Evolutionary conservation across 2,113 vertebrate species (phyloP), one percentile per base, ranked within the genome.

Genomic region (Poecile atricapillus): DNA sequence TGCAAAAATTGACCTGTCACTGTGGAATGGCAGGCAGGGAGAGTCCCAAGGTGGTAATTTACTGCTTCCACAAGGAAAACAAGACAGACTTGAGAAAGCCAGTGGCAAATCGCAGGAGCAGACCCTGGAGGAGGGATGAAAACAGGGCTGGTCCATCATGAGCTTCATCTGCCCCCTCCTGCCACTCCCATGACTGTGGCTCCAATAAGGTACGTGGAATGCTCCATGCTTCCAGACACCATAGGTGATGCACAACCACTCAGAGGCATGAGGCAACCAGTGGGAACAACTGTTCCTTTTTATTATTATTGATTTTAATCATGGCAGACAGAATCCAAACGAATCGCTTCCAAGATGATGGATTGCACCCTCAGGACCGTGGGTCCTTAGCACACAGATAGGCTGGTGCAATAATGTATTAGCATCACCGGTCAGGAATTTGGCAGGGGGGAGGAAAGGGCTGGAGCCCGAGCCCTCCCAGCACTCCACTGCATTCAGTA

Each of bases 361-460:
- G 81, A 95, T 60, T 77, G 87, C 71, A 95, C 79, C 44, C 74
- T 53, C 43, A 70, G 85, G 93, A 93, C 76, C 1, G 0, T 35
- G 73, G 83, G 91, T 83, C 89, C 94, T 81, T 50, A 86, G 76
- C 86, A 37, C 80, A 50, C 47, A 96, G 80, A 95, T 81, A 96
- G 80, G 76, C 91, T 90, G 91, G 50, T 74, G 80, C 10, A 31
- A 63, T 63, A 59, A 63, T 55, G 56, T 24, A 31, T 56, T 83
- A 81, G 81, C 96, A 94, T 96, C 96, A 96, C 93, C 33, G 8
- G 89, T 67, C 82, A 93, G 94, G 96, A 96, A 97, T 96, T 90
- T 68, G 80, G 70, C 4, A 3, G 46, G 39, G 41, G 27, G 82
- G 53, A 77, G 84, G 80, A 89, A 95, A 58, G 63, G 52, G 73